Base-by-base conservation (phyloP, 2,888 invertebrate genomes). In the Agrenia bidenticulata region DNA sequence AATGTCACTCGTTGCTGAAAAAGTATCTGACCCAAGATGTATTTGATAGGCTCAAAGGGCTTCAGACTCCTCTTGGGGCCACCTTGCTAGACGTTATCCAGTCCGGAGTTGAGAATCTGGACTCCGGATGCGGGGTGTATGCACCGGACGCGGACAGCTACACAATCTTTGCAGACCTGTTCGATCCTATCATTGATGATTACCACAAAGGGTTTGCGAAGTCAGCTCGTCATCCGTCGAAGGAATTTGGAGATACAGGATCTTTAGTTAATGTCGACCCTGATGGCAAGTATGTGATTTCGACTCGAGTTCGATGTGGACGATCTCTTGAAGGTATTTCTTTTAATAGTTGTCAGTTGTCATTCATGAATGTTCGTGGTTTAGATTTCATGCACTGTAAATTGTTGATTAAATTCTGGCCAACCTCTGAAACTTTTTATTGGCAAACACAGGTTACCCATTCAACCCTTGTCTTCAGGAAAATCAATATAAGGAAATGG, bases 401-500 rank as follows among this genome's bases (percentile, higher is more conserved):
- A n/a, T n/a, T n/a, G n/a, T n/a, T n/a, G n/a, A n/a, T n/a, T n/a
- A n/a, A n/a, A n/a, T n/a, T n/a, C n/a, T n/a, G n/a, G n/a, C n/a
- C n/a, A n/a, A n/a, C n/a, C n/a, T 32, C 32, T 11, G 32, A 32
- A 32, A 32, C 4, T 32, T 32, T 32, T 32, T 32, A 32, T 32
- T 32, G 32, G 32, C 32, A 4, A 4, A 32, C 11, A 7, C 32
- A 32, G 32, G 32, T 32, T 32, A 32, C 11, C 32, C 32, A 7
- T 32, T 32, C 32, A 97, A 96, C 85, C 96, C 96, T 76, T 95
- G 95, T 85, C 83, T 97, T 73, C 94, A 92, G 69, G 95, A 96
- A 84, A 91, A 89, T 78, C 94, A 96, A 84, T 96, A 96, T 88
- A 92, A 92, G 82, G 95, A 95, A 82, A 95, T 97, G 94, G 94